phyloP scores from a whole-genome alignment of 2,113 vertebrate species.

The Procavia capensis region DNA sequence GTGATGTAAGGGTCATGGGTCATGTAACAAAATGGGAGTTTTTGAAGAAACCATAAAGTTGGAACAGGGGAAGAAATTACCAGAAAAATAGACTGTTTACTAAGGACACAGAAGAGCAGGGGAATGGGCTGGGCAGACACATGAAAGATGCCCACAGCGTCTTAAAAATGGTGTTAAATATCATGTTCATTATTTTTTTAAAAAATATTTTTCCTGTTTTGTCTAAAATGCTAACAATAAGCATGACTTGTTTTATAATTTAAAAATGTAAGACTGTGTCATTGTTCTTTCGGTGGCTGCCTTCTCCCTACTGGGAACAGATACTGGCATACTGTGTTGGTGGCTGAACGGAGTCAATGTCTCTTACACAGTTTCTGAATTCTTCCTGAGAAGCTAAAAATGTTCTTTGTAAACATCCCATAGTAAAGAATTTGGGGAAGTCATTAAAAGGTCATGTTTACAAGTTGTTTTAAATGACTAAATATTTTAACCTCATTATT shows the following conservation, averaged over 20 bases:
- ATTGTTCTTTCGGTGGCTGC: not conserved
- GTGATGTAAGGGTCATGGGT: not conserved
- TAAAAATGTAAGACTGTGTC: not conserved
- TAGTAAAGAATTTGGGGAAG: not conserved
- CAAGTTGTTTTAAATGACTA: slow-evolving; percentile 43
- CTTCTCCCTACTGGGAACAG: not conserved
- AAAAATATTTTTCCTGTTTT: not conserved
- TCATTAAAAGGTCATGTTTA: slow-evolving; percentile 4
- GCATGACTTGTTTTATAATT: not conserved
- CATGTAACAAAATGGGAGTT: not conserved
- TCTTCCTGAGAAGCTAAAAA: slow-evolving; percentile 1
- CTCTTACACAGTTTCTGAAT: slow-evolving; percentile 18
- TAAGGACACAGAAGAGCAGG: not conserved
- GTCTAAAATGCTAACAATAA: not conserved
- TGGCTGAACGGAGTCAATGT: slow-evolving; percentile 25
- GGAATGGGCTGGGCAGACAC: not conserved
- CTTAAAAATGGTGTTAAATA: not conserved
- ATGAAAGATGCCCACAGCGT: not conserved
- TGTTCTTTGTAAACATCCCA: slow-evolving; percentile 52
- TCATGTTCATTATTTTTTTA: not conserved
- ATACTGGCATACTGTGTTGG: not conserved
- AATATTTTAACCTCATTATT: slow-evolving; percentile 40
- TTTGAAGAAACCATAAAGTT: not conserved
- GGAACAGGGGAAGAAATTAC: not conserved
- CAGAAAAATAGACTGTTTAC: not conserved